Conservation (phyloP, 2,797 vertebrate genomes). For the Glossophaga mutica region DNA sequence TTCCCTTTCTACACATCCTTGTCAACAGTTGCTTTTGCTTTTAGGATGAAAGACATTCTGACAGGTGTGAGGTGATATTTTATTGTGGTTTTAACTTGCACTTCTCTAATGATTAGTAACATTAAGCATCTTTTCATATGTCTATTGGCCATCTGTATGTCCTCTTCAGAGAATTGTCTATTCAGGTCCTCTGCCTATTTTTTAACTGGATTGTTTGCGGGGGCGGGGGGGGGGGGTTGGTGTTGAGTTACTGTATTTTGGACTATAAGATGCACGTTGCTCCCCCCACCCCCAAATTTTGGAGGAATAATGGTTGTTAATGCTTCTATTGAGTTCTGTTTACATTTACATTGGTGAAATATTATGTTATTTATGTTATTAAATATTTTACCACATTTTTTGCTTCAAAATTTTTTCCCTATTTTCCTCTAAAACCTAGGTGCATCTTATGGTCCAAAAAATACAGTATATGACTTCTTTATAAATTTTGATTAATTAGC, state of each 20-base stretch:
- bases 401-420: too few species aligned
- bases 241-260: background rate
- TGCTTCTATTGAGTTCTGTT: too few species aligned
- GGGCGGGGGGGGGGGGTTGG: too few species aligned
- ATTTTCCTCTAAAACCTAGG: too few species aligned
- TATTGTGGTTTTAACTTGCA: background rate
- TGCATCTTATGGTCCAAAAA: too few species aligned
- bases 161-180: background rate
- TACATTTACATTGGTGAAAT: too few species aligned
- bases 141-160: background rate
- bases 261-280: too few species aligned
- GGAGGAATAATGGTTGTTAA: too few species aligned
- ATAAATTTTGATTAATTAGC: background rate
- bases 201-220: background rate
- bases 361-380: too few species aligned
- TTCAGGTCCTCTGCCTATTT: background rate
- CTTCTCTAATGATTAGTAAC: background rate
- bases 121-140: background rate
- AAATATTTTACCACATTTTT: too few species aligned
- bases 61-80: background rate
- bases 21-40: background rate
- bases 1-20: background rate
- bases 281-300: too few species aligned
- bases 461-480: too few species aligned
- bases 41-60: background rate